phyloP scores from a whole-genome alignment of 2,113 vertebrate genomes.

The Egretta garzetta region DNA sequence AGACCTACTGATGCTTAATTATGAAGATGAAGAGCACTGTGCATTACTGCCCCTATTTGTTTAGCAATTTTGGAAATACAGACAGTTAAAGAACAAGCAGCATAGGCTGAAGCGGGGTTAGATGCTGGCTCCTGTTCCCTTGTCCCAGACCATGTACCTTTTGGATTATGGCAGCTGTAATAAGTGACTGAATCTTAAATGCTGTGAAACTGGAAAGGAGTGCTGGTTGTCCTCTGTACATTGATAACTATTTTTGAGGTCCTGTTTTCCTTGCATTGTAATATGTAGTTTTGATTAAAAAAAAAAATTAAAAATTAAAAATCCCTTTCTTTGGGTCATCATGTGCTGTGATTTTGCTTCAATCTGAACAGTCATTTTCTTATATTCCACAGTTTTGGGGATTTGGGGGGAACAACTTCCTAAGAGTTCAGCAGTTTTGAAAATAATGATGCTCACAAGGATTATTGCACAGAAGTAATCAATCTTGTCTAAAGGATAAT shows the following conservation, averaged over 20 bases:
- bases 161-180: neutral
- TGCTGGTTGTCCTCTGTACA: neutral
- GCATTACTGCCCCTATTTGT: neutral
- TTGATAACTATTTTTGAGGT: neutral
- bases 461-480: neutral
- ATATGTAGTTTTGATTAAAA: neutral
- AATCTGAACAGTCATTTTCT: neutral
- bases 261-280: neutral
- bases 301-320: neutral
- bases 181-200: neutral
- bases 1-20: neutral
- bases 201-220: neutral
- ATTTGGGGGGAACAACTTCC: neutral
- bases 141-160: neutral
- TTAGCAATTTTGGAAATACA: neutral
- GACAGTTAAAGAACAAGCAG: neutral
- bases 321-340: fast-evolving
- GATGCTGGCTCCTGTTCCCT: neutral
- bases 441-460: neutral
- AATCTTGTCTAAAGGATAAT: neutral
- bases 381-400: neutral
- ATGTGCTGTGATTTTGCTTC: neutral
- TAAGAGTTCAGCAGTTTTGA: neutral
- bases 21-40: neutral
- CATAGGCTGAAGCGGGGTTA: neutral